phyloP scores from a whole-genome alignment of 2,113 vertebrate genomes.

The Hirundichthys speculiger region DNA sequence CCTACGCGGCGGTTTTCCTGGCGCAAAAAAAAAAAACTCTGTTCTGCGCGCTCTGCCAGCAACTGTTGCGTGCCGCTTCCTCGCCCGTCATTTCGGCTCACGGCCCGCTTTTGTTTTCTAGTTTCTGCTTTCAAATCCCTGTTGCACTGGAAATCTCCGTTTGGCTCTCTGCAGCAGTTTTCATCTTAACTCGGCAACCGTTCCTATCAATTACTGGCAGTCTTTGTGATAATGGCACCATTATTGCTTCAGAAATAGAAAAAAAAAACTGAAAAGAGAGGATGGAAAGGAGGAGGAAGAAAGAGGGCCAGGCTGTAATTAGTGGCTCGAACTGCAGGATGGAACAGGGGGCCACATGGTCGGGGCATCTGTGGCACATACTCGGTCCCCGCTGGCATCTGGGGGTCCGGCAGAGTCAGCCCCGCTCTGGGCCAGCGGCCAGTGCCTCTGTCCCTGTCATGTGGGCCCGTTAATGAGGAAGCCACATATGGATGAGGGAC shows the following conservation, averaged over 20 bases:
- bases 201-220: constrained; percentile 44
- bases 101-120: constrained; percentile 34
- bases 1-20: constrained; percentile 35
- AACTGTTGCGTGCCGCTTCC: constrained; percentile 26
- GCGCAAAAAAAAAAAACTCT: constrained; percentile 38
- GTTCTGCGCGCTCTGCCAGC: constrained; percentile 42
- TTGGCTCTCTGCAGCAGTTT: neutral
- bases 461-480: constrained; percentile 80
- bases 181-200: neutral
- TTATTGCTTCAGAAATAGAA: constrained; percentile 60
- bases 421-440: constrained; percentile 71
- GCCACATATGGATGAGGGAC: constrained; percentile 81
- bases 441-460: constrained; percentile 78
- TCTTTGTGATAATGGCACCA: constrained; percentile 38
- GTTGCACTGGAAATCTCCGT: constrained; percentile 19
- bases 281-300: constrained; percentile 40
- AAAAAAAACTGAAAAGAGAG: constrained; percentile 40
- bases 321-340: constrained; percentile 73
- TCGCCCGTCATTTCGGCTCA: constrained; percentile 34
- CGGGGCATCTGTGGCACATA: constrained; percentile 70
- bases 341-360: constrained; percentile 77
- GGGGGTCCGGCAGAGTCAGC: constrained; percentile 65
- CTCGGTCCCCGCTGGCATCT: constrained; percentile 49
- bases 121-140: constrained; percentile 36
- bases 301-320: constrained; percentile 70